A percentile compares a stretch with the other conserved stretches of the same genome.
These are phyloP conservation scores for Papio anubis DNA, from an alignment of 2,113 vertebrate genomes.

Conservation along the genomic window DNA sequence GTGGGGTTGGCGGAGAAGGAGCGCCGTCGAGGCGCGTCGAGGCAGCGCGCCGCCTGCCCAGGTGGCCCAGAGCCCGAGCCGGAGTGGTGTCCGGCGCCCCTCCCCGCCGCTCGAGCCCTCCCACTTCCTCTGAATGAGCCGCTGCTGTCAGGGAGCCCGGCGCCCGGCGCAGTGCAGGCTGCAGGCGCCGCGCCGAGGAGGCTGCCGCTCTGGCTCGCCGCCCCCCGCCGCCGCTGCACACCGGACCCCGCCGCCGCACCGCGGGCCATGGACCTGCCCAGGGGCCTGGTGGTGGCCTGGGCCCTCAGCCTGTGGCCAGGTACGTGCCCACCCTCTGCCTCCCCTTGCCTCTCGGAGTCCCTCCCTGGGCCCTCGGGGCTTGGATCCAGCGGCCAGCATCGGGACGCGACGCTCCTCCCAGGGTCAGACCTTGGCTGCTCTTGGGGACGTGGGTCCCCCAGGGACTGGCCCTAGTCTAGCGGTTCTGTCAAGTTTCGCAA, in stretches of 20 bases:
- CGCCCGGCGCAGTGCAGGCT: constrained; percentile 85
- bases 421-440: background rate
- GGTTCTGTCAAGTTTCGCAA: accelerated
- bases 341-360: background rate
- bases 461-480: background rate
- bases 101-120: constrained; percentile 86
- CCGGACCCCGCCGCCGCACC: background rate
- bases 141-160: constrained; percentile 85
- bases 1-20: background rate
- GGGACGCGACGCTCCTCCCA: background rate
- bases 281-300: constrained; percentile 89
- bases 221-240: constrained; percentile 68
- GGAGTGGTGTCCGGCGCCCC: constrained; percentile 82
- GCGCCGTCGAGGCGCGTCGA: accelerated
- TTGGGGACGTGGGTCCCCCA: background rate
- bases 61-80: constrained; percentile 32
- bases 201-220: constrained; percentile 83
- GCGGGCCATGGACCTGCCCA: constrained; percentile 90
- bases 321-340: constrained; percentile 78
- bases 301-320: constrained; percentile 90
- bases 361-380: background rate
- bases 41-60: background rate
- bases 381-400: background rate
- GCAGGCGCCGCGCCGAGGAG: constrained; percentile 64
- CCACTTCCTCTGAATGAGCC: constrained; percentile 86